phyloP scores from a whole-genome alignment of 2,888 invertebrate species.

The Lithophane socia region DNA sequence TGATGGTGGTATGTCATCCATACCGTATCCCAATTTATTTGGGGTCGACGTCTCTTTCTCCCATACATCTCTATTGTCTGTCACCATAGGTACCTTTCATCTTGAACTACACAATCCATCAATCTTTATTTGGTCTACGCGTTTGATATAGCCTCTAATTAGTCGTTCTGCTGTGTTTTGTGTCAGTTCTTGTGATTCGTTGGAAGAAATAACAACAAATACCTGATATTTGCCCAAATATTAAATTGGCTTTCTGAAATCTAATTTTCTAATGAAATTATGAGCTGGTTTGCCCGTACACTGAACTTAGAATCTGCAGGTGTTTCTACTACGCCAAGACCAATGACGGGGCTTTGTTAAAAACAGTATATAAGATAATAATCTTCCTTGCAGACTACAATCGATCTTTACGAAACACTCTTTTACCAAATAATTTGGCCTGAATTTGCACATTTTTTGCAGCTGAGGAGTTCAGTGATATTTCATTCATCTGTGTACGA shows the following conservation, averaged over 20 bases:
- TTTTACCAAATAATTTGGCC: constrained; percentile 38
- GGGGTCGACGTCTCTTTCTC: no score
- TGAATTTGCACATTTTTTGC: constrained; percentile 50
- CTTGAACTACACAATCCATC: background rate
- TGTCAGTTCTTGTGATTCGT: background rate
- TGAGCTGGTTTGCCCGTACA: background rate
- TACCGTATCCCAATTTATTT: background rate
- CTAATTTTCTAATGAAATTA: background rate
- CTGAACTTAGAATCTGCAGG: background rate
- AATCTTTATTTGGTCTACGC: background rate
- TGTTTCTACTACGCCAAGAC: no score
- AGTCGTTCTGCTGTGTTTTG: background rate
- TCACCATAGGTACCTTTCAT: no score
- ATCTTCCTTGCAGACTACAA: constrained; percentile 34
- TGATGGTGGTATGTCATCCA: background rate
- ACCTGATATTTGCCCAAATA: background rate
- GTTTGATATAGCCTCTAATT: background rate
- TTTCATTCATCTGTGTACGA: constrained; percentile 67
- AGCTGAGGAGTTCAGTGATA: constrained; percentile 41
- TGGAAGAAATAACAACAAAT: background rate
- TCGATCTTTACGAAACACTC: constrained; percentile 32
- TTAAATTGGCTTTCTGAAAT: background rate
- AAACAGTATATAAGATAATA: constrained; percentile 30
- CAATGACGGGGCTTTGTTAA: background rate
- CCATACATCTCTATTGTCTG: background rate